These are phyloP conservation scores for Drosophila subobscura DNA, from an alignment of 1,140 invertebrate species.

Conservation along the genomic window DNA sequence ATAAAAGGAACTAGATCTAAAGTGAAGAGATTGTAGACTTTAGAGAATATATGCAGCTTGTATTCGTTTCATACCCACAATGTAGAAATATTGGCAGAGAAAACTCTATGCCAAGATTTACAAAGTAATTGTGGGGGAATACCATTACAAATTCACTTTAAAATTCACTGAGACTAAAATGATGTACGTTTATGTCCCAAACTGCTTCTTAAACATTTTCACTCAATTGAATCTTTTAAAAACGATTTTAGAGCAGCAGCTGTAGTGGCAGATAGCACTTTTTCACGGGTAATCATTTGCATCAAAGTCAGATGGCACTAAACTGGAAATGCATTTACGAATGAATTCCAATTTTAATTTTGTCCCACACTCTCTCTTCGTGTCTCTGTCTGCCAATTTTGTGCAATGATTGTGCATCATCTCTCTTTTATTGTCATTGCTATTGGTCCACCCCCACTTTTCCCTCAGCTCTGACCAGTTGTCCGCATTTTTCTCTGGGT, in stretches of 20 bases:
- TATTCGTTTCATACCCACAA: no score
- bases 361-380: conserved; percentile 30
- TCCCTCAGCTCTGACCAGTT: background rate
- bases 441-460: background rate
- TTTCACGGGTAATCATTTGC: conserved; percentile 58
- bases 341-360: conserved; percentile 80
- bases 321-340: conserved; percentile 65
- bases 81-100: no score
- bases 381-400: conserved; percentile 49
- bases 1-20: background rate
- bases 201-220: conserved; percentile 32
- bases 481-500: conserved; percentile 1
- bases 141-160: conserved; percentile 10
- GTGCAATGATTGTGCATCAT: conserved; percentile 23
- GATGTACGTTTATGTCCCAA: conserved; percentile 22
- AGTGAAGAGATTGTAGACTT: no score
- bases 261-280: conserved; percentile 40
- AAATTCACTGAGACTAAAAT: conserved; percentile 9
- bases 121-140: no score
- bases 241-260: conserved; percentile 19
- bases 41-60: no score
- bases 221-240: conserved; percentile 17
- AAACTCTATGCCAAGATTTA: no score
- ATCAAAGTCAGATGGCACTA: conserved; percentile 71
- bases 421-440: conserved; percentile 32